Conservation (phyloP, 2,113 vertebrate genomes). For the Lontra canadensis region DNA sequence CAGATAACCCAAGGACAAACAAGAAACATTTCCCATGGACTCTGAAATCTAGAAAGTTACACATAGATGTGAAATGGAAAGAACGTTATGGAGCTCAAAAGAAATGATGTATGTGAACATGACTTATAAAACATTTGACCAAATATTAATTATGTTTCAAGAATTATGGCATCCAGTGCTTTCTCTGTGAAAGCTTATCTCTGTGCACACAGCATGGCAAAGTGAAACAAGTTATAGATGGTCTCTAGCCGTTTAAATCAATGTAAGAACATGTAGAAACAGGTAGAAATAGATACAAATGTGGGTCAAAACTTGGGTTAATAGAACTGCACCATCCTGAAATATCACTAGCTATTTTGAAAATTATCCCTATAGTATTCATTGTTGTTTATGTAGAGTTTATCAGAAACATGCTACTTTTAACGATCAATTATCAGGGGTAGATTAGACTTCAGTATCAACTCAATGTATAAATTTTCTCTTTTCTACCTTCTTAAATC, state of each 20-base stretch:
- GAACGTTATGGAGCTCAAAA: background rate
- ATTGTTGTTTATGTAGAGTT: background rate
- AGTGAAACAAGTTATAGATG: background rate
- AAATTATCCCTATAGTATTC: background rate
- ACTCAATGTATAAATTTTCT: background rate
- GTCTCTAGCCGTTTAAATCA: background rate
- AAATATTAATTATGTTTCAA: background rate
- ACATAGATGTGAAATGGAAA: background rate
- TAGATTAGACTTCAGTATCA: background rate
- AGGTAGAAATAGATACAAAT: background rate
- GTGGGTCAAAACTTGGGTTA: background rate
- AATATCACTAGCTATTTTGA: background rate
- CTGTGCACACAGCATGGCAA: background rate
- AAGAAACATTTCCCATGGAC: rapidly evolving
- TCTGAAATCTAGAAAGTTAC: background rate
- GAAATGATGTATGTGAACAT: too few relatives aligned
- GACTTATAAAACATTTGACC: background rate
- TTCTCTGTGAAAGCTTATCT: background rate
- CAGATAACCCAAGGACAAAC: background rate
- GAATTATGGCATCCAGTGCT: background rate
- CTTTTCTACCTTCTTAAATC: background rate
- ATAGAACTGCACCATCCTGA: background rate
- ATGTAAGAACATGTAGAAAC: background rate
- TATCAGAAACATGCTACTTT: background rate
- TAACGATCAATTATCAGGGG: background rate